A percentile compares a stretch with the other conserved stretches of the same genome.
Conservation (phyloP, 1,140 invertebrate species). For the Platorchestia sp. region DNA sequence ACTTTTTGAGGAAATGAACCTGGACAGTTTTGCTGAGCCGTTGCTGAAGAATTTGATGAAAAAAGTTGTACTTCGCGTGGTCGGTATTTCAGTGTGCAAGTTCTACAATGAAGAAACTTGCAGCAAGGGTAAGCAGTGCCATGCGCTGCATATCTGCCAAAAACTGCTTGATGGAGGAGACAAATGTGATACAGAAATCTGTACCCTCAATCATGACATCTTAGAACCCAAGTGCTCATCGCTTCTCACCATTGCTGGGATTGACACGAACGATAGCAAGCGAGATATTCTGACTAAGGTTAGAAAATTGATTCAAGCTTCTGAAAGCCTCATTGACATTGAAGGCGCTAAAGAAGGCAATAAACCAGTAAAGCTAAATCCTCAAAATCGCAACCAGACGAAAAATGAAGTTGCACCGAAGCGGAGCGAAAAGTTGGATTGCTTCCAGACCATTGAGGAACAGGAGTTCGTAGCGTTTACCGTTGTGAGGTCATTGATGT, state of each 20-base stretch:
- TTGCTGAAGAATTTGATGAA: conserved; percentile 29
- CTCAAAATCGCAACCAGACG: no score
- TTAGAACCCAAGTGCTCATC: neutral
- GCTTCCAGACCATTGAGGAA: neutral
- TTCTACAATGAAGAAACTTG: conserved; percentile 16
- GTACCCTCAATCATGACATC: conserved; percentile 31
- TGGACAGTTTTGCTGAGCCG: conserved; percentile 4
- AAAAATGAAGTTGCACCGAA: no score
- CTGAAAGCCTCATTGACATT: neutral
- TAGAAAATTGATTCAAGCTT: neutral
- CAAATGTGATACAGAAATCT: neutral
- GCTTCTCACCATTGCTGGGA: neutral
- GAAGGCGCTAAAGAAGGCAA: neutral
- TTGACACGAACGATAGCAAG: conserved; percentile 45
- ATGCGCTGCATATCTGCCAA: neutral
- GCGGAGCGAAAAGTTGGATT: neutral
- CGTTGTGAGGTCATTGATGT: neutral
- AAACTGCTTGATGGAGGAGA: neutral
- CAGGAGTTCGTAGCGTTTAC: neutral
- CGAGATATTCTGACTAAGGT: conserved; percentile 19
- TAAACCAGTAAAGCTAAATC: no score
- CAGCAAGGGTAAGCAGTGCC: neutral
- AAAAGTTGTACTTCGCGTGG: neutral
- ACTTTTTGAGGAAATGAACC: neutral
- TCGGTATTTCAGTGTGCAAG: neutral